These are phyloP conservation scores for Tapera naevia DNA, from an alignment of 2,797 vertebrate species.

Conservation along the genomic window DNA sequence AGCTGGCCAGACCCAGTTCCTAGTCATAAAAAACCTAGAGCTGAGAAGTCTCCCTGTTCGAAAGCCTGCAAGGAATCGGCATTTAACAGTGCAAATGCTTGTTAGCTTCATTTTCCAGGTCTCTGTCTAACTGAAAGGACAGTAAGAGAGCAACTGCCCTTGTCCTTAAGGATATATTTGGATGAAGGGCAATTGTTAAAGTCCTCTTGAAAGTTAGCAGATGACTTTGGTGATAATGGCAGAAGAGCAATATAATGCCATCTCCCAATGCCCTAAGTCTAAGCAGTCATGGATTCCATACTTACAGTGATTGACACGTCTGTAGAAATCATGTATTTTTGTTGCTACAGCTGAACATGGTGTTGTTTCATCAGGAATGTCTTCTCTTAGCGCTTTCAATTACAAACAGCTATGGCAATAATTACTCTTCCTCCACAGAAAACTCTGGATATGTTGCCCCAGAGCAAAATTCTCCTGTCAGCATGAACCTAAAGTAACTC, in stretches of 20 bases:
- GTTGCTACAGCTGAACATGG: constrained; percentile 68
- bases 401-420: constrained; percentile 65
- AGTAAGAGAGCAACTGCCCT: background rate
- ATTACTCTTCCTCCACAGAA: constrained; percentile 40
- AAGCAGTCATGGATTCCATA: background rate
- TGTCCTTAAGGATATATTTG: background rate
- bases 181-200: background rate
- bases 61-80: background rate
- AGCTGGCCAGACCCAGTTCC: background rate
- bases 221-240: background rate
- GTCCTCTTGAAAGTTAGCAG: constrained; percentile 9
- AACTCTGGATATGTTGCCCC: background rate
- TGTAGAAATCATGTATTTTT: constrained; percentile 2
- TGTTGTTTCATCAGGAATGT: background rate
- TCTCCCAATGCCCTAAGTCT: background rate
- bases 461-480: constrained; percentile 2
- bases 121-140: background rate
- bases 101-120: background rate
- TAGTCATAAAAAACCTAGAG: background rate
- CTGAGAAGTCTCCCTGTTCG: background rate
- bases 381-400: constrained; percentile 43
- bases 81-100: background rate
- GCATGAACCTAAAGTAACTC: constrained; percentile 21
- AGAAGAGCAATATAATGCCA: background rate
- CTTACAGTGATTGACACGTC: background rate